Base-by-base conservation (phyloP, 2,888 invertebrate species). In the Deroplatys truncata region DNA sequence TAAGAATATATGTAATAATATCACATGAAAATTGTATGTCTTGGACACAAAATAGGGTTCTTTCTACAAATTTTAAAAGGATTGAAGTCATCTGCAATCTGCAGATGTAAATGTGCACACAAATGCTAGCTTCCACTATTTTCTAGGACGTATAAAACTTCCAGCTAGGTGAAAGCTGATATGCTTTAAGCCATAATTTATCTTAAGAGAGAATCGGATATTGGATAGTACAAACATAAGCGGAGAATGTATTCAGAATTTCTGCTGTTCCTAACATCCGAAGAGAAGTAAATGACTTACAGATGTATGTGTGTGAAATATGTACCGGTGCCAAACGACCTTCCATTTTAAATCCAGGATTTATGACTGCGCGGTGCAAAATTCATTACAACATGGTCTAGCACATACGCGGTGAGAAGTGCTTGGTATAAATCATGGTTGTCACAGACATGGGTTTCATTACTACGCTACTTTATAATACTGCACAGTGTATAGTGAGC, bases 351-450 rank as follows among this genome's bases (percentile, higher is more conserved):
- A 72, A 72, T 35, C 82, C 25, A 87, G 31, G 82, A 87, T 87
- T 87, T 87, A 87, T 35, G 87, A 82, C 35, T 82, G n/a, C 31
- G 25, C 29, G 87, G 87, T 31, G 82, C 82, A 87, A 82, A 87
- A 87, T 87, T 29, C 87, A 82, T 87, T 87, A 87, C 86, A 56
- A 86, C 86, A 87, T 82, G 87, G 31, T 29, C 82, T 82, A 31
- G 29, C 35, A 82, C 29, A 82, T 87, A 25, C 56, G 31, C 82
- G 16, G 29, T 87, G 28, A 31, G 82, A 82, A 87, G 31, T 87
- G 82, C 29, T 29, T 28, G 5, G 7, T 31, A 87, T 87, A 87
- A 87, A 82, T 87, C 87, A 87, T 28, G 31, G 56, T 72, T 72
- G 56, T 72, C 56, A 72, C 25, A 72, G 56, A 72, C 56, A 72